These are phyloP conservation scores for Laticauda colubrina DNA, from an alignment of 2,113 vertebrate species.

Conservation along the genomic window DNA sequence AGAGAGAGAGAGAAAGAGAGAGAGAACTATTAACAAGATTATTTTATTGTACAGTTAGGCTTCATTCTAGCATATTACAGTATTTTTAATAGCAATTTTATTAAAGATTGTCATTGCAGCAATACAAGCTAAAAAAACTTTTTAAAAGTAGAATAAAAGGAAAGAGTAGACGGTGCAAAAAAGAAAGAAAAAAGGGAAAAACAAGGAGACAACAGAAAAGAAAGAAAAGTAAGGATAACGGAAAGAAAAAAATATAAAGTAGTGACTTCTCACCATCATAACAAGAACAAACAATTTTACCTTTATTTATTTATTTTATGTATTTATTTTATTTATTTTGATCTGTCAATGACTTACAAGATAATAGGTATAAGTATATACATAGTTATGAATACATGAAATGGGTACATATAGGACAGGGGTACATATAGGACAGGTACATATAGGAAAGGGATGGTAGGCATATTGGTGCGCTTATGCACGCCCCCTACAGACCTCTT, in stretches of 20 bases:
- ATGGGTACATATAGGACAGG: no score
- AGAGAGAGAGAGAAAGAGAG: no score
- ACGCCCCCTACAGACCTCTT: no score
- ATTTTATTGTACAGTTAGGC: accelerated
- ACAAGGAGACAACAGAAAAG: background rate
- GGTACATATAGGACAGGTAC: no score
- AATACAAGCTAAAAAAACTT: background rate
- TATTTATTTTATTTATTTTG: no score
- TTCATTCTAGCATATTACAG: accelerated
- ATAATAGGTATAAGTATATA: no score
- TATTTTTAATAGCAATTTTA: background rate
- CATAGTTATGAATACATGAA: no score
- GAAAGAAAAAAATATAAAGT: background rate
- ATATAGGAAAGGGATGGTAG: no score
- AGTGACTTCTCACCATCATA: background rate
- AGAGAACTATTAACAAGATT: background rate
- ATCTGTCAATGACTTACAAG: no score
- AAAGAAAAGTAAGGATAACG: background rate
- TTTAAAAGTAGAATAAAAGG: background rate
- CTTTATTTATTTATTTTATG: no score
- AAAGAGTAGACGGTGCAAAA: background rate
- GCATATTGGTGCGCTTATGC: no score
- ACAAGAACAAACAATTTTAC: background rate
- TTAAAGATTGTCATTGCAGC: background rate
- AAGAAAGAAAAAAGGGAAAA: background rate